phyloP scores from a whole-genome alignment of 1,140 invertebrate genomes.

The Theocolax elegans region DNA sequence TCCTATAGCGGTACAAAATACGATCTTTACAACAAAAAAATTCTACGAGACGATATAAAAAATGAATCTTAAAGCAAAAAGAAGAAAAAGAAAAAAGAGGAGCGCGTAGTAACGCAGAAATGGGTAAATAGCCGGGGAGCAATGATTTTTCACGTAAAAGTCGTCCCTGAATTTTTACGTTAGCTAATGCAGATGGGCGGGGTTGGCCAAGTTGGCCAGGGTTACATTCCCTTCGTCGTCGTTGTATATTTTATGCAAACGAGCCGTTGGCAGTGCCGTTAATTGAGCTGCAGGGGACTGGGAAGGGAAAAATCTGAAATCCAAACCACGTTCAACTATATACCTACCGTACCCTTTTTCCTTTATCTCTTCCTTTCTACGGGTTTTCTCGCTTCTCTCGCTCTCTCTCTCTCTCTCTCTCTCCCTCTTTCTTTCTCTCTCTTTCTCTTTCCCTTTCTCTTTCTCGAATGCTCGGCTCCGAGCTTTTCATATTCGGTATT shows the following conservation, averaged over 20 bases:
- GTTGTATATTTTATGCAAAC: constrained; percentile 55
- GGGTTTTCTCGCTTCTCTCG: not conserved
- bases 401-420: constrained; percentile 9
- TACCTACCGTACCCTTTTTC: not conserved
- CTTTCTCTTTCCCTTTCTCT: not conserved
- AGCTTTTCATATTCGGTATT: constrained; percentile 14
- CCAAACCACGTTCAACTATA: constrained; percentile 21
- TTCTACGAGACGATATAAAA: not conserved
- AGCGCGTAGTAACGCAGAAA: no score
- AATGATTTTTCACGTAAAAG: constrained; percentile 44
- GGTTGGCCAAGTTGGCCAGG: constrained; percentile 5
- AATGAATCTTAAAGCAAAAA: not conserved
- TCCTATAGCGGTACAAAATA: no score
- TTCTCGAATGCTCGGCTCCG: not conserved
- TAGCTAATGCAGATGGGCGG: constrained; percentile 35
- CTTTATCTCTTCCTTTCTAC: not conserved
- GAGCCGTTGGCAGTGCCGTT: constrained; percentile 47
- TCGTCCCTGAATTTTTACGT: constrained; percentile 44
- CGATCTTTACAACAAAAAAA: no score
- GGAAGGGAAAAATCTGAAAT: constrained; percentile 45
- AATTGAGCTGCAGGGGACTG: constrained; percentile 46
- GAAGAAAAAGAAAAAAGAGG: no score
- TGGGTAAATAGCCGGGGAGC: constrained; percentile 36
- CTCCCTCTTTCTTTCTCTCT: not conserved
- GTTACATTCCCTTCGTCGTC: constrained; percentile 20